A percentile compares a stretch with the other conserved stretches of the same genome.
These are phyloP conservation scores for Acrobasis repandana DNA, from an alignment of 2,888 invertebrate species.

Conservation along the genomic window DNA sequence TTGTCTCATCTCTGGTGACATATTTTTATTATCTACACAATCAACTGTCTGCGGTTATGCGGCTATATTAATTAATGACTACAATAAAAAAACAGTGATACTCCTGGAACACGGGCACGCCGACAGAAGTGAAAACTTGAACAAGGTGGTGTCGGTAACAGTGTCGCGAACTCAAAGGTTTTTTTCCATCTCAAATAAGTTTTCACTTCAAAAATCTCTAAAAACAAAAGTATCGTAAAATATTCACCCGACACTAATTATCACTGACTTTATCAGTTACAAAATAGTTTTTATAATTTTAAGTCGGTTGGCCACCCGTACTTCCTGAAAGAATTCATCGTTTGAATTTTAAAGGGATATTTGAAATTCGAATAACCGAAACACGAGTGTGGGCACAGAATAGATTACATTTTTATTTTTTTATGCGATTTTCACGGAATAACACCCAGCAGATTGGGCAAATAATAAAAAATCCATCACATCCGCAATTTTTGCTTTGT, in stretches of 20 bases:
- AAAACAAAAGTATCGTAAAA: not conserved
- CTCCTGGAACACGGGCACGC: too few species aligned
- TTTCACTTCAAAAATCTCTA: too few species aligned
- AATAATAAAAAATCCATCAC: constrained; percentile 21
- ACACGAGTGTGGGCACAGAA: not conserved
- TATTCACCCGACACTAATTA: not conserved
- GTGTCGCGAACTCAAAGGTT: too few species aligned
- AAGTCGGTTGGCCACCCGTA: not conserved
- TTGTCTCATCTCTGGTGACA: constrained; percentile 15
- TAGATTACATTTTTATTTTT: not conserved
- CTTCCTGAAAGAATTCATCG: not conserved
- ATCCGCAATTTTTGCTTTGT: constrained; percentile 18
- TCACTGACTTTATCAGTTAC: too few species aligned
- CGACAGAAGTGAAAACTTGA: too few species aligned
- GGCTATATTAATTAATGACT: too few species aligned
- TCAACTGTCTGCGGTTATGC: not conserved
- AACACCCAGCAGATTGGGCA: constrained; percentile 19
- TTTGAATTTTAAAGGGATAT: not conserved
- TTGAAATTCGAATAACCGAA: constrained; percentile 5
- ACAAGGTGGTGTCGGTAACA: too few species aligned
- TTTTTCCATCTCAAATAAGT: too few species aligned
- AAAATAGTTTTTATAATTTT: not conserved
- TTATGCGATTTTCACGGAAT: constrained; percentile 2
- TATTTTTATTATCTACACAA: not conserved
- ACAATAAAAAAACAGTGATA: too few species aligned